These are phyloP conservation scores for Scomber japonicus DNA, from an alignment of 2,113 vertebrate species.

Conservation along the genomic window DNA sequence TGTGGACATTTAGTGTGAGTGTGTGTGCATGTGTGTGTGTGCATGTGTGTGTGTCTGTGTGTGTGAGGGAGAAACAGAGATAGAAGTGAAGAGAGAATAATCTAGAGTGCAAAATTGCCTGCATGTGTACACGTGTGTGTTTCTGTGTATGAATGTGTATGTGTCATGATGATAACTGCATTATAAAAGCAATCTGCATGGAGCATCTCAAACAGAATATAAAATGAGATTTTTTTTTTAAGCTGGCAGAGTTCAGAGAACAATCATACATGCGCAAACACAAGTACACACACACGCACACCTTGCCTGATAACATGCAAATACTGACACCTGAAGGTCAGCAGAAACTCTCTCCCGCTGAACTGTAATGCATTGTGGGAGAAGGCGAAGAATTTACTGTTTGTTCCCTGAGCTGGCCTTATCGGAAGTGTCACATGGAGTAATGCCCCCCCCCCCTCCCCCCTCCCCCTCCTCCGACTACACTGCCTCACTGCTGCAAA, in stretches of 20 bases:
- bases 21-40: neutral
- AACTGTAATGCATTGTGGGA: conserved; percentile 53
- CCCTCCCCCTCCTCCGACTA: neutral
- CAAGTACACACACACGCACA: conserved; percentile 14
- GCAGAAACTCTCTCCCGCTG: conserved; percentile 33
- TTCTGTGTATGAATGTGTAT: conserved; percentile 27
- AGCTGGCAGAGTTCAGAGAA: conserved; percentile 41
- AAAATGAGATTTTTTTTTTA: conserved; percentile 53
- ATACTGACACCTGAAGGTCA: conserved; percentile 79
- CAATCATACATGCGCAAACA: conserved; percentile 28
- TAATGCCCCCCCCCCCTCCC: neutral
- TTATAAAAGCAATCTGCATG: conserved; percentile 65
- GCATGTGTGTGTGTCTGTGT: neutral
- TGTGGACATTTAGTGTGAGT: conserved; percentile 13
- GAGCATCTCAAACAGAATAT: conserved; percentile 55
- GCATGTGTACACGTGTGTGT: conserved; percentile 27
- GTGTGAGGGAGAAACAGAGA: neutral
- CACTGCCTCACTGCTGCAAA: conserved; percentile 21
- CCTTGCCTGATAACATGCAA: conserved; percentile 70
- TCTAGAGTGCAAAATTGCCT: conserved; percentile 7
- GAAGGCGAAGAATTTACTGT: conserved; percentile 36
- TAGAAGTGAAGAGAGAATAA: neutral
- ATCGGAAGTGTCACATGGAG: conserved; percentile 65
- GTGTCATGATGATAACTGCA: conserved; percentile 55
- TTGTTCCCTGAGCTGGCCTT: conserved; percentile 57